Percentiles rank a stretch among this genome's conserved stretches.
Evolutionary conservation across 2,888 invertebrate species (phyloP).

Genomic region (Pollenia griseotomentosa): DNA sequence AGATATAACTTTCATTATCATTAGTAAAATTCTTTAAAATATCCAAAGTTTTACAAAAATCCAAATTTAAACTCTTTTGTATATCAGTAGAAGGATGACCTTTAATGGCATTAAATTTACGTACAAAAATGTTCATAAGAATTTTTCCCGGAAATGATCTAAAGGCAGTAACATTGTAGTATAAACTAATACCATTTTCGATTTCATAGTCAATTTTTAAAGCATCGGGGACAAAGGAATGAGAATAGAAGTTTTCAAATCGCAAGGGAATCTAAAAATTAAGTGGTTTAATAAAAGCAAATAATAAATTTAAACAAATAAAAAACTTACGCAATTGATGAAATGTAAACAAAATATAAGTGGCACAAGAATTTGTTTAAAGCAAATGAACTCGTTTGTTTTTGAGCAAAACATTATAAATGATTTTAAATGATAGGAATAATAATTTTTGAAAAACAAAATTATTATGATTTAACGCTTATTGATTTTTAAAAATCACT

Average conservation of each 20-base stretch:
- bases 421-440: too few relatives aligned
- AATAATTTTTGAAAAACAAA: constrained; percentile 7
- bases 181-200: constrained; percentile 66
- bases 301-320: too few relatives aligned
- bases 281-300: not conserved
- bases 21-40: constrained; percentile 76
- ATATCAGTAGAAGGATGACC: constrained; percentile 72
- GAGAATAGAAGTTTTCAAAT: constrained; percentile 77
- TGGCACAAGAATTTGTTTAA: not conserved
- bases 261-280: constrained; percentile 64
- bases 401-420: not conserved
- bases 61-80: constrained; percentile 76
- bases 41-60: constrained; percentile 79
- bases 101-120: constrained; percentile 72
- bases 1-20: constrained; percentile 47
- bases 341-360: not conserved
- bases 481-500: constrained; percentile 9
- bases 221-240: constrained; percentile 79
- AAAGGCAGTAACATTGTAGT: constrained; percentile 77
- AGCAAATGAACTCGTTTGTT: not conserved
- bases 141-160: constrained; percentile 78
- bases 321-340: not conserved
- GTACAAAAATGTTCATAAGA: constrained; percentile 77
- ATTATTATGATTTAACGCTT: constrained; percentile 14
- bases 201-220: constrained; percentile 75